Conservation (phyloP, 1,140 invertebrate genomes). For the Nomia melanderi region DNA sequence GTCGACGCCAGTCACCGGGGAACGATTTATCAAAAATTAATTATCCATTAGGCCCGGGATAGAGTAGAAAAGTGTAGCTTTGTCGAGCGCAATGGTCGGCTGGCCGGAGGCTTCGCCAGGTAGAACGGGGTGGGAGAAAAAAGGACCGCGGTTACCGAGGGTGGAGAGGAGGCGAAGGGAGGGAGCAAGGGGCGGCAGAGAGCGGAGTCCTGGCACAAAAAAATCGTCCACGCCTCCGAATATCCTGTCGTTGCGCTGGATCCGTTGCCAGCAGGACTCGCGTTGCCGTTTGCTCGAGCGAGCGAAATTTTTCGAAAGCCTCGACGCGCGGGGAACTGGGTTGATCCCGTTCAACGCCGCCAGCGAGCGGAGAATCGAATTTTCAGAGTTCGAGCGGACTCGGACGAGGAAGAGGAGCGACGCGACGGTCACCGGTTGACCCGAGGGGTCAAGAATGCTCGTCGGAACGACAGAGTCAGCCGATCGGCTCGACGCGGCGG, state of each 20-base stretch:
- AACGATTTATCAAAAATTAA: constrained; percentile 79
- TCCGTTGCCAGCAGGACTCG: constrained; percentile 61
- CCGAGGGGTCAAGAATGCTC: constrained; percentile 58
- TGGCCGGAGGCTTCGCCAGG: constrained; percentile 60
- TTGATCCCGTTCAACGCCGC: not conserved
- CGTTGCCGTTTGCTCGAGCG: constrained; percentile 40
- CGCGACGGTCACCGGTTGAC: constrained; percentile 39
- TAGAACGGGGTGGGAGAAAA: constrained; percentile 51
- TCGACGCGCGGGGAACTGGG: not conserved
- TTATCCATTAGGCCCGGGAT: constrained; percentile 76
- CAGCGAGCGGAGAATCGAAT: constrained; percentile 30
- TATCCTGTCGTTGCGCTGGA: constrained; percentile 59
- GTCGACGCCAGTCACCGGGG: constrained; percentile 71
- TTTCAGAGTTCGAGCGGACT: constrained; percentile 48
- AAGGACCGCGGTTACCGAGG: constrained; percentile 9
- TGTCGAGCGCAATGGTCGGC: constrained; percentile 72
- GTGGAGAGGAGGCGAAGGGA: not conserved
- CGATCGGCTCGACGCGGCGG: constrained; percentile 42
- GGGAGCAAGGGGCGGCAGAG: constrained; percentile 22
- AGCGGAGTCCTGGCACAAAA: constrained; percentile 67
- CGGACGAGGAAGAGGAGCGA: constrained; percentile 46
- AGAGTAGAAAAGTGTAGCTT: constrained; percentile 77
- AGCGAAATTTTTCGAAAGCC: constrained; percentile 34
- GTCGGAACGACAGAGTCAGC: constrained; percentile 41
- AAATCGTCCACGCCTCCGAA: constrained; percentile 76